A percentile compares a stretch with the other conserved stretches of the same genome.
These are phyloP conservation scores for Lithodes maja DNA, from an alignment of 2,888 invertebrate genomes.

Conservation along the genomic window DNA sequence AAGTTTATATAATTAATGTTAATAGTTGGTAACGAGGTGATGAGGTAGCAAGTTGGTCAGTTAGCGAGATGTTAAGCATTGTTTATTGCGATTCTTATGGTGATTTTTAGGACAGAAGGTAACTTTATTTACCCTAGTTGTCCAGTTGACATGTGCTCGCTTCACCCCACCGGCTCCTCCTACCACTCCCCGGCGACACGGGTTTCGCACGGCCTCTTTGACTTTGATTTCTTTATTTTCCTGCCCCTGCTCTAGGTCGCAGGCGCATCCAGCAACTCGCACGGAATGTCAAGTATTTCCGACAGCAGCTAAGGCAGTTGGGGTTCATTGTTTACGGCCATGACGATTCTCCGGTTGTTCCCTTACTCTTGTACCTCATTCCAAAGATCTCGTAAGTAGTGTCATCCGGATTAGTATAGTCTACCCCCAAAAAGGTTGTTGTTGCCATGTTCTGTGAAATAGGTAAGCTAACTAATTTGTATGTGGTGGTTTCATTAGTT, in stretches of 20 bases:
- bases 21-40: too few relatives aligned
- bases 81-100: too few relatives aligned
- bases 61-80: too few relatives aligned
- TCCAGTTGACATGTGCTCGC: neutral
- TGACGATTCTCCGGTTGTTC: constrained; percentile 78
- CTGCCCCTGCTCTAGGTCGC: constrained; percentile 76
- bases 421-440: too few relatives aligned
- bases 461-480: too few relatives aligned
- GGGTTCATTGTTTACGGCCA: constrained; percentile 78
- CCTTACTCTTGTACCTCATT: constrained; percentile 86
- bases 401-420: neutral
- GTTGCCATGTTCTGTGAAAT: too few relatives aligned
- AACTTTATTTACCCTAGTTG: neutral
- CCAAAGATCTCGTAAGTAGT: constrained; percentile 86
- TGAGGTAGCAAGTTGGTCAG: too few relatives aligned
- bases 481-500: too few relatives aligned
- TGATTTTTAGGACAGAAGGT: too few relatives aligned
- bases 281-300: constrained; percentile 76
- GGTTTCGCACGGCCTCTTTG: neutral
- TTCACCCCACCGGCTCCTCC: neutral
- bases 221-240: constrained; percentile 17
- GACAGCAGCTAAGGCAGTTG: constrained; percentile 75
- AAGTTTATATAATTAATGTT: too few relatives aligned
- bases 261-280: constrained; percentile 74
- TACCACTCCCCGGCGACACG: neutral